These are phyloP conservation scores for Porites rus DNA, from an alignment of 92 coral and sea anemone species.

Conservation along the genomic window DNA sequence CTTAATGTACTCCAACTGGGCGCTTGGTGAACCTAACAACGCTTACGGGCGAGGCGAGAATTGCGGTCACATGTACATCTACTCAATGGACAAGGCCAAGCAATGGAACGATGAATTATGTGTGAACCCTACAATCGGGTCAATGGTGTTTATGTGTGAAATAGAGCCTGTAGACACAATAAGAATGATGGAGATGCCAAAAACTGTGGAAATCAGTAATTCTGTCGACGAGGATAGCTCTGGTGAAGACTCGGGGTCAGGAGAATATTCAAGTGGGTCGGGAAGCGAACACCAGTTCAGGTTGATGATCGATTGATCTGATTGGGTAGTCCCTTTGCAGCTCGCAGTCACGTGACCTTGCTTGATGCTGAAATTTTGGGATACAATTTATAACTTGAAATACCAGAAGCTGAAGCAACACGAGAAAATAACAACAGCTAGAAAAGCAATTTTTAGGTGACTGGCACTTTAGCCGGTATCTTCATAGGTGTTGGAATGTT, in stretches of 20 bases:
- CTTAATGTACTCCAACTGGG: conserved; percentile 50
- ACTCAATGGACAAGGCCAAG: conserved; percentile 27
- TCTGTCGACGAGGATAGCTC: conserved; percentile 31
- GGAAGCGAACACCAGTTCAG: conserved; percentile 7
- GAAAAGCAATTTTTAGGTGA: too few species aligned
- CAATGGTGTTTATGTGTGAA: conserved; percentile 54
- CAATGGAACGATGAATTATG: conserved; percentile 60
- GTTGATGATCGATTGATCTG: not conserved
- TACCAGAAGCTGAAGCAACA: too few species aligned
- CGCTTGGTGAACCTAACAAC: conserved; percentile 42
- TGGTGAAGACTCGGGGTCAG: conserved; percentile 39
- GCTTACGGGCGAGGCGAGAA: conserved; percentile 41
- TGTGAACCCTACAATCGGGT: conserved; percentile 42
- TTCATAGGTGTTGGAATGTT: too few species aligned
- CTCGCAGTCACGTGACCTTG: too few species aligned
- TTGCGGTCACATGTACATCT: conserved; percentile 53
- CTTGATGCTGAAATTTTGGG: too few species aligned
- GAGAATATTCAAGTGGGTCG: conserved; percentile 14
- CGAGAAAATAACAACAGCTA: too few species aligned
- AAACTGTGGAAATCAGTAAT: conserved; percentile 8
- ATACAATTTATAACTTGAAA: too few species aligned
- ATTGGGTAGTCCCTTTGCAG: too few species aligned
- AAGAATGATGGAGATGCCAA: conserved; percentile 10
- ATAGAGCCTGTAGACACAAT: conserved; percentile 4
- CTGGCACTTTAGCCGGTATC: too few species aligned